Conservation (phyloP, 1,140 invertebrate genomes). For the Acromyrmex echinatior region DNA sequence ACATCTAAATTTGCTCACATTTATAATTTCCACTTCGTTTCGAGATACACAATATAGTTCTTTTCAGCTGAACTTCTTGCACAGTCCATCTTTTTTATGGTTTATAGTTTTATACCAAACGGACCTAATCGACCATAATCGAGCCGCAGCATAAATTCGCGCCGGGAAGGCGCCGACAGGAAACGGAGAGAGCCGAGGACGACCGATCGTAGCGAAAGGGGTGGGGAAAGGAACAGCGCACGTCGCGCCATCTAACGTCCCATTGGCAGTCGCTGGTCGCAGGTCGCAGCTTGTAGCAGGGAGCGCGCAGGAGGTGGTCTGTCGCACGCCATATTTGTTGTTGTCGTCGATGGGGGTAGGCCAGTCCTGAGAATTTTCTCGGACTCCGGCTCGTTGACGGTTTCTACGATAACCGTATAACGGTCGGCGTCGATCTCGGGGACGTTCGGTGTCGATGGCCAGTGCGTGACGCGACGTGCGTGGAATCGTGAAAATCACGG, state of each 20-base stretch:
- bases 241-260: slow-evolving; percentile 62
- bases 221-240: slow-evolving; percentile 1
- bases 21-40: no score
- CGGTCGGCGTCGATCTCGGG: slow-evolving; percentile 40
- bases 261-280: slow-evolving; percentile 60
- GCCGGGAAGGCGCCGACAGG: background rate
- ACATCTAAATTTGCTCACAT: no score
- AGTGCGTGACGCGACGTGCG: slow-evolving; percentile 41
- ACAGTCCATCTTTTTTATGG: no score
- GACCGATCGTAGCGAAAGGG: background rate
- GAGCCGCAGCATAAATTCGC: background rate
- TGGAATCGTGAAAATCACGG: slow-evolving; percentile 30
- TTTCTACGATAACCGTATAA: slow-evolving; percentile 16
- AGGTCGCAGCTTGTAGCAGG: slow-evolving; percentile 48
- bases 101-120: no score
- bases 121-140: no score
- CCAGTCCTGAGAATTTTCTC: slow-evolving; percentile 71
- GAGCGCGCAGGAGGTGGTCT: slow-evolving; percentile 65
- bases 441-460: slow-evolving; percentile 18
- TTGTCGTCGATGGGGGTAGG: slow-evolving; percentile 88
- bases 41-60: no score
- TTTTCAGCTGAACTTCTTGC: no score
- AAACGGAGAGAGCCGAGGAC: slow-evolving; percentile 6
- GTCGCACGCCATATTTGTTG: slow-evolving; percentile 88
- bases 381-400: slow-evolving; percentile 27